These are phyloP conservation scores for Drosophila lacteicornis DNA, from an alignment of 1,140 invertebrate genomes.

Conservation along the genomic window DNA sequence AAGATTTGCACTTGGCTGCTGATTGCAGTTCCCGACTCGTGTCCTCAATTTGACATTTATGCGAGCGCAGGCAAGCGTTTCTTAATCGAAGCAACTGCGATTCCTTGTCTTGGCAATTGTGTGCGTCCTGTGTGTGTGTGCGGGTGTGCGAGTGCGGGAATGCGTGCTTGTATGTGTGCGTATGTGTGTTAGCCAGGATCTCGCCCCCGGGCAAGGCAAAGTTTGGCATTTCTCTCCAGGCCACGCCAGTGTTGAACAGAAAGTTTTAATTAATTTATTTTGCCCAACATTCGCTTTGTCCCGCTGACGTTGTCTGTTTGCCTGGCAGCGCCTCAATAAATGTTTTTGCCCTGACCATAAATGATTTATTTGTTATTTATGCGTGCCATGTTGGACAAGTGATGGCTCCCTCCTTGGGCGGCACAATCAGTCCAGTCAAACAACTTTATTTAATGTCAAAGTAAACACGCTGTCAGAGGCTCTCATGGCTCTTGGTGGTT, in stretches of 20 bases:
- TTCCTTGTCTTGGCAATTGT: slow-evolving; percentile 54
- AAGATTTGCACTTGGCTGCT: slow-evolving; percentile 78
- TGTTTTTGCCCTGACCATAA: slow-evolving; percentile 76
- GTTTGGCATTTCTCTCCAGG: slow-evolving; percentile 18
- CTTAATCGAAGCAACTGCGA: slow-evolving; percentile 59
- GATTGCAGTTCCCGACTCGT: slow-evolving; percentile 64
- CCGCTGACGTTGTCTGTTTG: slow-evolving; percentile 19
- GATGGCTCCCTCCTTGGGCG: slow-evolving; percentile 17
- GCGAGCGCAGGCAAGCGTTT: slow-evolving; percentile 54
- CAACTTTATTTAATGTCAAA: slow-evolving; percentile 83
- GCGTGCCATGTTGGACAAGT: slow-evolving; percentile 52
- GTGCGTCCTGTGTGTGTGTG: not conserved
- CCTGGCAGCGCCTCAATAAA: slow-evolving; percentile 67
- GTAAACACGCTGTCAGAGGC: slow-evolving; percentile 56
- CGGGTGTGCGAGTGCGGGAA: not conserved
- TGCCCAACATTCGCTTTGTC: slow-evolving; percentile 53
- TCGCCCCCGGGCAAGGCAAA: slow-evolving; percentile 30
- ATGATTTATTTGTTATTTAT: slow-evolving; percentile 84
- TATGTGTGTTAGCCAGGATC: slow-evolving; percentile 15
- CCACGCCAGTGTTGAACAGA: slow-evolving; percentile 22
- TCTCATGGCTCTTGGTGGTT: slow-evolving; percentile 9
- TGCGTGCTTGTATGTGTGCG: not conserved
- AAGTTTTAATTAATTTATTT: slow-evolving; percentile 83
- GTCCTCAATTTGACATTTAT: slow-evolving; percentile 79
- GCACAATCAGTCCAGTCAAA: slow-evolving; percentile 71